A percentile compares a stretch with the other conserved stretches of the same genome.
phyloP scores from a whole-genome alignment of 2,113 vertebrate genomes.

The Corythoichthys haematopterus region DNA sequence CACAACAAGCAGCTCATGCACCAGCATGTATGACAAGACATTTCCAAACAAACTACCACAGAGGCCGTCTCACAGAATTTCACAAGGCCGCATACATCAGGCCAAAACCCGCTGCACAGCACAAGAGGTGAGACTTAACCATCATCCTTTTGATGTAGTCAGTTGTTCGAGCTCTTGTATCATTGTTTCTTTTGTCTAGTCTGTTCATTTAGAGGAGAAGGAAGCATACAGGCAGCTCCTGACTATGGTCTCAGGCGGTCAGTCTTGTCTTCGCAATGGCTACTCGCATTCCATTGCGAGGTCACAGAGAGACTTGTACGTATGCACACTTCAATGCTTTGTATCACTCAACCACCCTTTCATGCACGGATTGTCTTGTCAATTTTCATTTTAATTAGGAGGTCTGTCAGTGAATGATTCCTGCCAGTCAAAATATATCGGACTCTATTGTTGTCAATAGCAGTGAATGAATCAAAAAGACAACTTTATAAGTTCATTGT shows the following conservation, averaged over 20 bases:
- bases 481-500: too few species aligned
- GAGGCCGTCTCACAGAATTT: constrained; percentile 62
- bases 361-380: too few species aligned
- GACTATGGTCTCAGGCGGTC: constrained; percentile 81
- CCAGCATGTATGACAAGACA: constrained; percentile 72
- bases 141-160: not conserved
- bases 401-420: too few species aligned
- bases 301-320: constrained; percentile 76
- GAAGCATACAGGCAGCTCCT: constrained; percentile 90
- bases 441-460: too few species aligned
- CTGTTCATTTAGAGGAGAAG: constrained; percentile 83
- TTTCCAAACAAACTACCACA: constrained; percentile 72
- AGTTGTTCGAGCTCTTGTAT: not conserved
- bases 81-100: constrained; percentile 36
- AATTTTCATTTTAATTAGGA: too few species aligned
- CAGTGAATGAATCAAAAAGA: too few species aligned
- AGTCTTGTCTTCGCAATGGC: constrained; percentile 63
- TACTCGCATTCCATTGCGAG: constrained; percentile 59
- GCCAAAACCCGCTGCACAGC: constrained; percentile 58
- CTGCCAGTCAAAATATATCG: too few species aligned
- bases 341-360: not conserved
- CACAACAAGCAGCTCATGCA: constrained; percentile 39
- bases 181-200: constrained; percentile 62
- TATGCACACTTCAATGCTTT: constrained; percentile 14
- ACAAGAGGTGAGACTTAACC: constrained; percentile 62